Base-by-base conservation (phyloP, 2,797 vertebrate genomes). In the Sorex maritimensis region DNA sequence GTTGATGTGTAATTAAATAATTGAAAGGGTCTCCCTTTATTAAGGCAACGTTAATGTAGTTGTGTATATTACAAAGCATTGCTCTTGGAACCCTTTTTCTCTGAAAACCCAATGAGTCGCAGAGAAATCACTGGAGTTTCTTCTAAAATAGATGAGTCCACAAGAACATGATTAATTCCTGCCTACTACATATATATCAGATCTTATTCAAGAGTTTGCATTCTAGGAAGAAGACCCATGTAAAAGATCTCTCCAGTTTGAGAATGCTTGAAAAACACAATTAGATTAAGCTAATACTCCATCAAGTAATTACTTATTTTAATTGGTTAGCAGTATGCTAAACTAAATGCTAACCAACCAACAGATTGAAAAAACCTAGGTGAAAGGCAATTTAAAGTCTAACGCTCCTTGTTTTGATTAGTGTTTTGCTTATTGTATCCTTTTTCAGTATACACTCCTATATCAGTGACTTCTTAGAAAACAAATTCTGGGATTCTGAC, bases 81-180 rank as follows among this genome's bases (percentile, higher is more conserved):
- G 46, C 52, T 91, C 90, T 80, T 34, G 90, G 83, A 90, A 17
- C 58, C 71, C 84, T 81, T 85, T 91, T 85, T 91, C 63, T 91
- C 81, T 58, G 23, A 81, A 79, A 94, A 92, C 38, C 26, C 26
- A 52, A 8, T 49, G 74, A 79, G 26, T 86, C 26, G 15, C 58
- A 55, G 68, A 93, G 49, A 95, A 94, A 78, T 92, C 73, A 46
- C 61, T 55, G 9, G 85, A 46, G 34, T 10, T 34, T 89, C 86
- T 77, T 87, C 65, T 78, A 72, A 91, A 41, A 84, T 84, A 92
- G 86, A 81, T 68, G 52, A 85, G 71, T 83, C 96, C 52, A 61
- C 9, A 81, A 65, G 63, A 21, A 79, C 38, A 67, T 65, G 73
- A 86, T 74, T 88, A 90, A 86, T 89, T 82, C 44, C 38, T 73